Evolutionary conservation across 2,888 invertebrate genomes (phyloP).

Genomic region (Tachina lurida): DNA sequence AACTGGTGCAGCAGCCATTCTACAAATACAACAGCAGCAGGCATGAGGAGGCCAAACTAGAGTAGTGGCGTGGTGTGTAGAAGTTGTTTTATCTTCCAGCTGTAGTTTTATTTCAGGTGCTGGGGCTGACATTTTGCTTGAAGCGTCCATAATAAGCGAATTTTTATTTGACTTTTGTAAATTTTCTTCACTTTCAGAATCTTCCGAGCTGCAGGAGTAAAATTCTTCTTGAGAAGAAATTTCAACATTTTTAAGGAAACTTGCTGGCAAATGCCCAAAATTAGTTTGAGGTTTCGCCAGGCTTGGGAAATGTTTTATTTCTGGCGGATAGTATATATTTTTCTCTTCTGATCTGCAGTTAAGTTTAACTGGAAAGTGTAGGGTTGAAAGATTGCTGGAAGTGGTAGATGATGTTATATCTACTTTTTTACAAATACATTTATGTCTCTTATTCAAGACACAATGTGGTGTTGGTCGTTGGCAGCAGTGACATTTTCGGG

Average conservation of each 20-base stretch:
- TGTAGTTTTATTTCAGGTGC: not conserved
- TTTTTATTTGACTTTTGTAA: not conserved
- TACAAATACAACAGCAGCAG: slow-evolving; percentile 4
- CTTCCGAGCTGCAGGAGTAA: slow-evolving; percentile 64
- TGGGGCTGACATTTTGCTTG: not conserved
- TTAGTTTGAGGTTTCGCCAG: not conserved
- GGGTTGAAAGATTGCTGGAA: slow-evolving; percentile 15
- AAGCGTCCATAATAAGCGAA: slow-evolving; percentile 61
- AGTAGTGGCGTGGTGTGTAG: not conserved
- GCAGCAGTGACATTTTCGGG: slow-evolving; percentile 30
- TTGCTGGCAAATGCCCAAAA: not conserved
- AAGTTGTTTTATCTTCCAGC: not conserved
- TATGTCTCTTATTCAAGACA: not conserved
- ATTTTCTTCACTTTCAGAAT: slow-evolving; percentile 23
- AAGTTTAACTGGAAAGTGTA: slow-evolving; percentile 35
- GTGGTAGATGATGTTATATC: slow-evolving; percentile 17
- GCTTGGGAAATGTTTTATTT: not conserved
- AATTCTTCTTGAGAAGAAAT: slow-evolving; percentile 24
- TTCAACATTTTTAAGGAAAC: not conserved
- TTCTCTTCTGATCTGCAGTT: not conserved
- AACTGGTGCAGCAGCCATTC: not conserved
- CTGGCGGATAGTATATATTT: not conserved
- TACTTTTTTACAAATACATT: slow-evolving; percentile 29
- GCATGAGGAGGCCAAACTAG: not conserved
- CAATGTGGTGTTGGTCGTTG: slow-evolving; percentile 15